Conservation (phyloP, 2,797 vertebrate species). For the Centroberyx gerrardi region DNA sequence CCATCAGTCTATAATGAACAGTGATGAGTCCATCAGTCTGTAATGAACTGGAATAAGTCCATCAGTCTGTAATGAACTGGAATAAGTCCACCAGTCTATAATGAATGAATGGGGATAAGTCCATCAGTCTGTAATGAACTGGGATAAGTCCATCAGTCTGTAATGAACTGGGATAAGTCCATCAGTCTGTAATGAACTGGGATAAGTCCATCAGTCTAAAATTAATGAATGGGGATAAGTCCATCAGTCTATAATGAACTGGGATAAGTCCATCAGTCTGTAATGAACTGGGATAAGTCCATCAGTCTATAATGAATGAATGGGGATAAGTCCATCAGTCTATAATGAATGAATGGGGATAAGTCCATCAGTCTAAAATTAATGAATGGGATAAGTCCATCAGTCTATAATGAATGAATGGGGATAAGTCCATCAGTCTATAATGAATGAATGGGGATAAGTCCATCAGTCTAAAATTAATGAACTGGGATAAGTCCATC, state of each 20-base stretch:
- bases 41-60: constrained; percentile 17
- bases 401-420: too few relatives aligned
- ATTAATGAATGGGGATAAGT: constrained; percentile 18
- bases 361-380: constrained; percentile 16
- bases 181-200: constrained; percentile 17
- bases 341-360: constrained; percentile 10
- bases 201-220: constrained; percentile 11
- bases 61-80: constrained; percentile 5
- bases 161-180: constrained; percentile 42
- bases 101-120: constrained; percentile 43
- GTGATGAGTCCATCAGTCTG: constrained; percentile 30
- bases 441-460: too few relatives aligned
- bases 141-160: constrained; percentile 18
- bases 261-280: constrained; percentile 28
- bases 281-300: constrained; percentile 17
- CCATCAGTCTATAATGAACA: constrained; percentile 37
- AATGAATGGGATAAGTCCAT: background rate
- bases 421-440: too few relatives aligned
- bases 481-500: too few relatives aligned
- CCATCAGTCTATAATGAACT: constrained; percentile 33
- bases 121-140: constrained; percentile 16
- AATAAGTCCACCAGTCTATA: constrained; percentile 21
- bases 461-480: too few relatives aligned
- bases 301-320: constrained; percentile 32
- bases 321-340: constrained; percentile 31